Evolutionary conservation across 1,140 invertebrate species (phyloP), one percentile per base, ranked within the genome.

Genomic region (Lordiphosa clarofinis): DNA sequence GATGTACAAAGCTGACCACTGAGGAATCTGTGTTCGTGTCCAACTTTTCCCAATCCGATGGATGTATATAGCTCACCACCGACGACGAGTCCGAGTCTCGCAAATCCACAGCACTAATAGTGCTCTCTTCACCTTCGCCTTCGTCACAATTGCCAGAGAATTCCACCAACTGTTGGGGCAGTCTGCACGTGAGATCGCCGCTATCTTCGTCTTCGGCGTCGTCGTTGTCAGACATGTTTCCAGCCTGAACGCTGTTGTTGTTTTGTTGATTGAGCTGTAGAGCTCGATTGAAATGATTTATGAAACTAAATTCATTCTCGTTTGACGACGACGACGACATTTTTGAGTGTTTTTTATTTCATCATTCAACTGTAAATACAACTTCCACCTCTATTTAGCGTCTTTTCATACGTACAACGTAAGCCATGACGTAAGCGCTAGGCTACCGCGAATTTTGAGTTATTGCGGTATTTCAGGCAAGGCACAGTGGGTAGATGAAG

Each of bases 171-270:
- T 4, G 31, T 46, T 46, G 43, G 31, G 43, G 43, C 28, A 28
- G 43, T 46, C 31, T 46, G 4, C 62, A 71, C 28, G 65, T 28
- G 36, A 55, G 49, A 5, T 40, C 38, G 1, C 21, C 42, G 42
- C 8, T 7, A 21, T 12, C 19, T 11, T 24, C 42, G 10, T 24
- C 42, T 5, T 3, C 42, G 42, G 11, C 42, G 10, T 44, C 42
- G 28, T 44, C 11, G 42, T 44, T 24, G 38, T 40, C 38, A 44
- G 42, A 40, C 38, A 40, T 46, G 43, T 19, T 21, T 21, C 31
- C 19, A 11, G 8, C 0, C 10, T 13, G 11, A n/a, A 28, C 11
- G n/a, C 43, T 46, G 9, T 10, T 33, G 43, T 12, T 13, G 11
- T 8, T 46, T 7, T 33, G 4, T 5, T 4, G 4, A 31, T 12